Evolutionary conservation across 2,797 vertebrate species (phyloP).

Genomic region (Argyrosomus regius): DNA sequence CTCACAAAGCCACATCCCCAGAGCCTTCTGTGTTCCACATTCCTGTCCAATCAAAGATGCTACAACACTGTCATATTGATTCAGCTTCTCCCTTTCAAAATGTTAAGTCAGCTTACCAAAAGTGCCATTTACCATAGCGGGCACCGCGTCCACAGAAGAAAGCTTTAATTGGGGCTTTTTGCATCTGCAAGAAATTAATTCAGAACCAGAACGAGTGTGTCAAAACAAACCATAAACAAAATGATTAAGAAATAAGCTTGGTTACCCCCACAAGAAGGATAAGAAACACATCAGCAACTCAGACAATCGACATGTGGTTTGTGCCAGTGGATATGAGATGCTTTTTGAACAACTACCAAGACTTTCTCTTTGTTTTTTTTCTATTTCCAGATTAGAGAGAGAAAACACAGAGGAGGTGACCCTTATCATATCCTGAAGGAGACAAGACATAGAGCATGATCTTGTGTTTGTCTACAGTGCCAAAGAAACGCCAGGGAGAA

Average conservation of each 20-base stretch:
- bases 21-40: conserved; percentile 16
- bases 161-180: conserved; percentile 37
- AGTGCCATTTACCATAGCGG: conserved; percentile 34
- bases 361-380: conserved; percentile 62
- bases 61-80: conserved; percentile 46
- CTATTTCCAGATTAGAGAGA: conserved; percentile 75
- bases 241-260: conserved; percentile 27
- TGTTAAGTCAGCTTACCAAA: conserved; percentile 51
- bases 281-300: conserved; percentile 41
- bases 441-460: conserved; percentile 69
- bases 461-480: conserved; percentile 70
- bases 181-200: conserved; percentile 52
- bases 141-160: conserved; percentile 13
- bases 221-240: conserved; percentile 47
- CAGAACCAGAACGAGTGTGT: conserved; percentile 33
- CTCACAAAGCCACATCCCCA: conserved; percentile 15
- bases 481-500: conserved; percentile 70
- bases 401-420: conserved; percentile 71
- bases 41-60: conserved; percentile 45
- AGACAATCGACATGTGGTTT: conserved; percentile 51
- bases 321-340: conserved; percentile 39
- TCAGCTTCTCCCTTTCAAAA: conserved; percentile 49
- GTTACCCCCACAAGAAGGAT: conserved; percentile 29
- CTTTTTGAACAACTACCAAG: conserved; percentile 43
- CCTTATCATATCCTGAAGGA: conserved; percentile 72